Evolutionary conservation across 2,888 invertebrate genomes (phyloP).

Genomic region (Steinernema hermaphroditum): DNA sequence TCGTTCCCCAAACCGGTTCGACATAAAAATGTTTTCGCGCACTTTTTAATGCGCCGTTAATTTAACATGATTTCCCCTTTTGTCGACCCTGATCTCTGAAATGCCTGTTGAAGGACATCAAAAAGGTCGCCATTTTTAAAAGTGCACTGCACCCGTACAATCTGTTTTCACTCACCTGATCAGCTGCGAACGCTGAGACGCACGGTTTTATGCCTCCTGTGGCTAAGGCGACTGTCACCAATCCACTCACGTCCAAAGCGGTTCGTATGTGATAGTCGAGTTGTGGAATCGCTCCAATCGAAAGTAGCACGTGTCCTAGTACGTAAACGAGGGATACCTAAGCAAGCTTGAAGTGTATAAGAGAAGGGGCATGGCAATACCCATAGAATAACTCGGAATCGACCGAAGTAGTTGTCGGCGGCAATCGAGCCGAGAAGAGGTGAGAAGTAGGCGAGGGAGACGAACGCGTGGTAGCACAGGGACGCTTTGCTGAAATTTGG

Average conservation of each 20-base stretch:
- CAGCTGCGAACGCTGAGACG: conserved; percentile 91
- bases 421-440: conserved; percentile 88
- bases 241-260: conserved; percentile 71
- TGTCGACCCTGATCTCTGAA: background rate
- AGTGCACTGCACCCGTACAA: background rate
- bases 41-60: background rate
- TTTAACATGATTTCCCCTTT: too few relatives aligned
- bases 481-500: conserved; percentile 74
- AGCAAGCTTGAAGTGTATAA: too few relatives aligned
- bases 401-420: conserved; percentile 86
- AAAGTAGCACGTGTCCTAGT: conserved; percentile 68
- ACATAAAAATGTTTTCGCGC: background rate
- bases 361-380: too few relatives aligned
- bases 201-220: conserved; percentile 96
- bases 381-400: conserved; percentile 70
- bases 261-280: conserved; percentile 49
- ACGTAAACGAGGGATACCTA: conserved; percentile 67
- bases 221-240: conserved; percentile 81
- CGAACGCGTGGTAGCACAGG: conserved; percentile 85
- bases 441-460: conserved; percentile 86
- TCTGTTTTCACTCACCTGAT: conserved; percentile 70
- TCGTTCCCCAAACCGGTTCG: too few relatives aligned
- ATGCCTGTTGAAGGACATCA: too few relatives aligned
- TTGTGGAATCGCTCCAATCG: conserved; percentile 69
- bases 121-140: too few relatives aligned